phyloP scores from a whole-genome alignment of 2,113 vertebrate genomes.

The Coptodon rendalli region DNA sequence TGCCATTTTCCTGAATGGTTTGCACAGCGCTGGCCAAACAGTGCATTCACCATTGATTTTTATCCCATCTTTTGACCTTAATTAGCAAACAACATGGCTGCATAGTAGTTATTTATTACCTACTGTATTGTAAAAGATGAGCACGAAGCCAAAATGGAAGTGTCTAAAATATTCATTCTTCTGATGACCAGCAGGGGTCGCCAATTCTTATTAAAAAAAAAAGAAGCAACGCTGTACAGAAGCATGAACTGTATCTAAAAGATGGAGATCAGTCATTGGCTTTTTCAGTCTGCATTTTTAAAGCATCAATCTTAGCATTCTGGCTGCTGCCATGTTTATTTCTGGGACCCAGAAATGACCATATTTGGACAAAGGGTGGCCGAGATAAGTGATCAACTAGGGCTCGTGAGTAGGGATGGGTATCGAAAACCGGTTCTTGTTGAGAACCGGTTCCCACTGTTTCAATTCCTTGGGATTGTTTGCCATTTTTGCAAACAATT shows the following conservation, averaged over 20 bases:
- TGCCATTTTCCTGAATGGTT: background rate
- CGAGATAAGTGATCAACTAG: background rate
- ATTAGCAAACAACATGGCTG: background rate
- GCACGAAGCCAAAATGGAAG: background rate
- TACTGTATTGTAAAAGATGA: background rate
- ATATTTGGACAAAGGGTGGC: background rate
- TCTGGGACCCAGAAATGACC: background rate
- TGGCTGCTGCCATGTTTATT: background rate
- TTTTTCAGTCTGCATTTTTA: background rate
- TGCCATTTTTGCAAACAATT: no score
- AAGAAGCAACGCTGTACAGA: background rate
- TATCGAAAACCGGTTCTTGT: no score
- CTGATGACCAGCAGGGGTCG: background rate
- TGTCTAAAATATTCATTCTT: background rate
- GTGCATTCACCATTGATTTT: background rate
- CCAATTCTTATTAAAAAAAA: background rate
- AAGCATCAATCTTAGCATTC: background rate
- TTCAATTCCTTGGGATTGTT: no score
- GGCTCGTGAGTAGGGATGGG: no score
- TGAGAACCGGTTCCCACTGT: no score
- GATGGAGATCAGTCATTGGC: background rate
- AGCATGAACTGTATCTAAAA: background rate
- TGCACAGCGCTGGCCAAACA: background rate
- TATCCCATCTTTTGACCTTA: background rate
- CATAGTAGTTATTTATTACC: background rate